Evolutionary conservation across 2,888 invertebrate species (phyloP), one percentile per base, ranked within the genome.

Genomic region (Drosophila flavopinicola): DNA sequence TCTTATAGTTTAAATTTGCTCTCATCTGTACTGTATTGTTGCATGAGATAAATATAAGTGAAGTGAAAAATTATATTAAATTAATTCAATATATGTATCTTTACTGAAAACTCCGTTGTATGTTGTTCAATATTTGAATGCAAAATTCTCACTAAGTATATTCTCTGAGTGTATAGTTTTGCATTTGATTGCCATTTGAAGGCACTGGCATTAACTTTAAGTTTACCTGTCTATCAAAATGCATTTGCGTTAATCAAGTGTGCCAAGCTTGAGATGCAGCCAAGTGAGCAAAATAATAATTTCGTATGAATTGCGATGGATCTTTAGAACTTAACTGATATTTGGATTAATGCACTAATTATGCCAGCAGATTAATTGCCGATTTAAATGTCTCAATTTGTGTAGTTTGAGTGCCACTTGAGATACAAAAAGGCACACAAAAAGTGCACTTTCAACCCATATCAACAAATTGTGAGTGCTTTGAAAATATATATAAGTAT

Each of bases 391-490:
- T 33, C 71, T 72, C 37, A 42, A 65, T 35, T 47, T 20, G 20
- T 47, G 41, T 33, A 29, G 23, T 38, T n/a, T n/a, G 29, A 11
- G 5, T 17, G 41, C 33, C 75, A 71, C 71, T 71, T 71, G 58
- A 69, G 54, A 52, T 25, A 51, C 35, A 4, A n/a, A n/a, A n/a
- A n/a, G n/a, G n/a, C 48, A 27, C 4, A 41, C 15, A 54, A 56
- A 35, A 15, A 10, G 25, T 41, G 58, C 49, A 65, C 65, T 64
- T 65, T 24, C 25, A 45, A 30, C n/a, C 42, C 33, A 52, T 59
- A 60, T 60, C 67, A 63, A 58, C 69, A 42, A 38, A 47, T 42
- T 37, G 11, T 41, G 56, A 75, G 65, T 73, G 61, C 30, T 60
- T 52, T 20, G n/a, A 23, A 38, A 37, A 23, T 17, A 32, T 6